A percentile compares a stretch with the other conserved stretches of the same genome.
These are phyloP conservation scores for Periophthalmus modestus DNA, from an alignment of 2,113 vertebrate species.

Conservation along the genomic window DNA sequence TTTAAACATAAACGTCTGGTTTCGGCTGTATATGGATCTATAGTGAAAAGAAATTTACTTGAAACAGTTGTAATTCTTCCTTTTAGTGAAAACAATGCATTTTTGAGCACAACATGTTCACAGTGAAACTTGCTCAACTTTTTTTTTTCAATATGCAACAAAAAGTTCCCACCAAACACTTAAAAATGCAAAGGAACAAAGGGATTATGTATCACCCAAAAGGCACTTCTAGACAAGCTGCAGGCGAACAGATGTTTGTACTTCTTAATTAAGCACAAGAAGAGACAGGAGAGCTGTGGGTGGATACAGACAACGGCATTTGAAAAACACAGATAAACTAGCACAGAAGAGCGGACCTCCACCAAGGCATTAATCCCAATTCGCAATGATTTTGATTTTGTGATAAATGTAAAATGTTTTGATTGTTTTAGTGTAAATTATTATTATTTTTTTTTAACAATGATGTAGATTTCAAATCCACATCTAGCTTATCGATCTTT, in stretches of 20 bases:
- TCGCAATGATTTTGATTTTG: neutral
- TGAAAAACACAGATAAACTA: constrained; percentile 3
- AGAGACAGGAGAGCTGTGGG: neutral
- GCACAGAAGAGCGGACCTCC: constrained; percentile 5
- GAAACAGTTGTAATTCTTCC: too few relatives aligned
- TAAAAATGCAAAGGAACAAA: constrained; percentile 42
- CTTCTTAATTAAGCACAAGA: constrained; percentile 69
- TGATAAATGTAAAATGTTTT: neutral
- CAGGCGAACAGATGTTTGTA: constrained; percentile 67
- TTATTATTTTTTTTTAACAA: neutral
- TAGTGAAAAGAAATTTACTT: too few relatives aligned
- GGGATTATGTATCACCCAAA: constrained; percentile 34
- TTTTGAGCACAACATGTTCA: neutral
- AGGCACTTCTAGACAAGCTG: constrained; percentile 34
- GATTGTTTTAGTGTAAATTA: too few relatives aligned
- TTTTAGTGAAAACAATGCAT: neutral
- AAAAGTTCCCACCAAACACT: constrained; percentile 32
- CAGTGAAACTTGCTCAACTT: neutral
- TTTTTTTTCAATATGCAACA: neutral
- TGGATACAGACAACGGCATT: neutral
- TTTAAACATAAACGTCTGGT: too few relatives aligned
- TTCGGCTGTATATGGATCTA: too few relatives aligned
- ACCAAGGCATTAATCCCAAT: neutral
- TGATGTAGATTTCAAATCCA: neutral
- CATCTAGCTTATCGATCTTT: neutral